Evolutionary conservation across 2,797 vertebrate genomes (phyloP).

Genomic region (Hyperoplus immaculatus): DNA sequence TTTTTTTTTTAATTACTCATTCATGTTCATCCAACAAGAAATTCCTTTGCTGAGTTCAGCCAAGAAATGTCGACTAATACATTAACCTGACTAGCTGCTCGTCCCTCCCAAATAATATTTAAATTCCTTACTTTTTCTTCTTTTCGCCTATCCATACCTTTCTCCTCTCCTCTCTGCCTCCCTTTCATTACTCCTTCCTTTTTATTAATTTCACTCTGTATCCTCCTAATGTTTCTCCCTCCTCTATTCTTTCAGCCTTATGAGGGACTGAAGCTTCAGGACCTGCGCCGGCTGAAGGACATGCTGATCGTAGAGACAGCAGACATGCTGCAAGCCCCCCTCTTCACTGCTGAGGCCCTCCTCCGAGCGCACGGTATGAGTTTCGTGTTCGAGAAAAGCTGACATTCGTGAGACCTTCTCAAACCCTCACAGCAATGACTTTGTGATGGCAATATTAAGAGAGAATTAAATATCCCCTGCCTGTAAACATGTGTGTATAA

Average conservation of each 20-base stretch:
- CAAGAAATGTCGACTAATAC: not conserved
- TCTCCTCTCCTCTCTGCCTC: not conserved
- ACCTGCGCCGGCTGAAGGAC: constrained; percentile 95
- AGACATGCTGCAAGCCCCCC: constrained; percentile 99
- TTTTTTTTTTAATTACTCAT: not conserved
- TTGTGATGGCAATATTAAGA: not conserved
- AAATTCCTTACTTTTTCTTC: not conserved
- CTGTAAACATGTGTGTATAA: not conserved
- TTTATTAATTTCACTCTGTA: not conserved
- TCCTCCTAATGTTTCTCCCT: constrained; percentile 2
- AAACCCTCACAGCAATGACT: not conserved
- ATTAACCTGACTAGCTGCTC: not conserved
- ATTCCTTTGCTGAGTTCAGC: not conserved
- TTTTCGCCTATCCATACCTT: not conserved
- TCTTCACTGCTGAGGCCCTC: constrained; percentile 98
- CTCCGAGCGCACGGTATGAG: constrained; percentile 94
- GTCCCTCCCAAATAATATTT: not conserved
- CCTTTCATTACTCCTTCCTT: not conserved
- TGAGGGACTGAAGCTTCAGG: constrained; percentile 96
- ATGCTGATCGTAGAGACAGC: constrained; percentile 99
- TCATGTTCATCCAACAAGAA: not conserved
- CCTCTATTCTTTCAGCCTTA: constrained; percentile 88
- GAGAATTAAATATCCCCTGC: not conserved
- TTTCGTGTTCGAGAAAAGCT: constrained; percentile 3
- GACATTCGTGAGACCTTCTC: constrained; percentile 14